Base-by-base conservation (phyloP, 2,888 invertebrate species). In the Thera obeliscata region DNA sequence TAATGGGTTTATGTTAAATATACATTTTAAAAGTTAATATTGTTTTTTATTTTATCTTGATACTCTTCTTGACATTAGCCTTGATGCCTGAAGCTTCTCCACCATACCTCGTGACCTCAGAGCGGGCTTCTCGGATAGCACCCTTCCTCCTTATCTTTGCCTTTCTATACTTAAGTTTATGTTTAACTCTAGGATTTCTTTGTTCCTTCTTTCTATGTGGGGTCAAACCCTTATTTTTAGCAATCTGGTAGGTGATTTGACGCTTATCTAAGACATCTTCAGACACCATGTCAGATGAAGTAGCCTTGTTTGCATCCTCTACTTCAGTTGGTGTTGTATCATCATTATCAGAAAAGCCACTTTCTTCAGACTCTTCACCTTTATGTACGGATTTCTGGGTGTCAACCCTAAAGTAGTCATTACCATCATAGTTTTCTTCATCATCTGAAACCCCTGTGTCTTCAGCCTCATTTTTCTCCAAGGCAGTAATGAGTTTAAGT, bases 71-170 rank as follows among this genome's bases (percentile, higher is more conserved):
- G 60, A 98, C 96, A 80, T 96, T 95, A 38, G 97, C 95, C 83
- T 98, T 98, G 80, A 99, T 99, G 76, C 99, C 99, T 61, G 98
- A 98, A 60, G 97, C 92, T 94, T 99, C 99, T 66, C 99, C 99
- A 67, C 95, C 96, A 87, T 99, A 99, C 72, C 96, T 95, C 43
- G 94, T 93, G 4, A 96, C 82, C 91, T 99, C 99, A 69, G 95
- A 97, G 73, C 97, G 95, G 2, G 97, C 96, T 81, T 96, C 96
- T 69, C 98, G 96, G 0, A 98, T 96, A 81, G 98, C 98, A 82
- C 99, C 99, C 94, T 97, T 98, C 87, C 99, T 96, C 66, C 98
- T 95, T 74, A 98, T 97, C 78, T 97, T 95, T 0, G 99, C 99
- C 88, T 98, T 98, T 71, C 97, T 95, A 89, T 96, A 99, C 87